Conservation (phyloP, 2,113 vertebrate species). For the Promerops cafer region DNA sequence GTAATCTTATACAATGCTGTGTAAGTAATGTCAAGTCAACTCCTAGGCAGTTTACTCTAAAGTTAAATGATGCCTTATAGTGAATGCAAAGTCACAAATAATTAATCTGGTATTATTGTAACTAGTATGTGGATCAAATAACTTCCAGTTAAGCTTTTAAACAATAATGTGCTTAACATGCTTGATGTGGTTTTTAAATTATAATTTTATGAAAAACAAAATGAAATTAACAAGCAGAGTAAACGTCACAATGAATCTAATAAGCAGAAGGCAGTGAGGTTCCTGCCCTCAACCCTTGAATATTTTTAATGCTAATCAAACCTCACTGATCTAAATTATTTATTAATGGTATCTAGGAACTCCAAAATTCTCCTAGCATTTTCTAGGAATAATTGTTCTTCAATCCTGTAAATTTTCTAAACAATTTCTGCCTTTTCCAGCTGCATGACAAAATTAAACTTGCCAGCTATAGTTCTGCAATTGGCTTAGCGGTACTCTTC, state of each 20-base stretch:
- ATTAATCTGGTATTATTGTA: background rate
- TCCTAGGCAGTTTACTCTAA: background rate
- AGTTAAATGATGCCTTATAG: background rate
- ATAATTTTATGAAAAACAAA: background rate
- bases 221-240: background rate
- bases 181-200: background rate
- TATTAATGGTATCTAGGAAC: background rate
- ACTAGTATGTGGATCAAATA: background rate
- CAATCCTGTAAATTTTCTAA: background rate
- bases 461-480: background rate
- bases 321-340: background rate
- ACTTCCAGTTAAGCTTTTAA: background rate
- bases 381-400: background rate
- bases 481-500: background rate
- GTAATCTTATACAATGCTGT: background rate
- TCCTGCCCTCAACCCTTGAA: background rate
- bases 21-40: background rate
- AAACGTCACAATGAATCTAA: background rate
- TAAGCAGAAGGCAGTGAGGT: background rate
- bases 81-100: background rate
- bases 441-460: background rate
- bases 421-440: background rate
- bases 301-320: background rate
- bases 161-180: background rate
- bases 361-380: background rate